Base-by-base conservation (phyloP, 35 echinoderm and acorn worm species). In the Chiridota heheva region DNA sequence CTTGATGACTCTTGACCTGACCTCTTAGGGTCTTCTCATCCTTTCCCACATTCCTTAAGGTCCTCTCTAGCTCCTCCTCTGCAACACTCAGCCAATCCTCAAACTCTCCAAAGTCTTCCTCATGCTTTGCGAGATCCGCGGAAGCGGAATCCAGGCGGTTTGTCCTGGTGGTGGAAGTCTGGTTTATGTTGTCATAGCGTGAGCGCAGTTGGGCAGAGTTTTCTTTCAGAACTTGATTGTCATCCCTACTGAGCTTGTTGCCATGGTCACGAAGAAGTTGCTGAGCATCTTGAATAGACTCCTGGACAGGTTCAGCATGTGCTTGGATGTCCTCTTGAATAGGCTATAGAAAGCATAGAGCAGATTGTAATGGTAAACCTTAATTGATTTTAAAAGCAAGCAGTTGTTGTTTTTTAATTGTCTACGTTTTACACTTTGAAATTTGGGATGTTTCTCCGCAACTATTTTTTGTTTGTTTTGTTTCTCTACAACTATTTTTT, bases 251-350 rank as follows among this genome's bases (percentile, higher is more conserved):
- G 20, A 92, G 73, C 38, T 91, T 87, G 35, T 85, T 36, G 45
- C 89, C 81, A 32, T 89, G 73, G 18, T 43, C 55, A 45, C 80
- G 81, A 4, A 92, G 78, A 17, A 92, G 84, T 5, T 82, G 69
- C 42, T 88, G 71, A 42, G 95, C 95, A 76, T 88, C 80, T 58
- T 98, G 84, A 69, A 84, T 88, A 2, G 85, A 84, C 73, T 89
- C 85, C 64, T 98, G 95, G 38, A 98, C 85, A 26, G 84, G 89
- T 60, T 98, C 84, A 30, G 86, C 70, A 68, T 98, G 89, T 40
- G 76, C 76, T 41, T 84, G 66, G 46, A 98, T 90, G 78, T 98
- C 95, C 40, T 71, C 73, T 49, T 92, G 84, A 58, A 91, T 47
- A 0, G 24, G 42, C 95, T 98, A 62, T 29, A 20, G 27, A 83